Conservation (phyloP, 2,888 invertebrate genomes). For the Smittia sp. region DNA sequence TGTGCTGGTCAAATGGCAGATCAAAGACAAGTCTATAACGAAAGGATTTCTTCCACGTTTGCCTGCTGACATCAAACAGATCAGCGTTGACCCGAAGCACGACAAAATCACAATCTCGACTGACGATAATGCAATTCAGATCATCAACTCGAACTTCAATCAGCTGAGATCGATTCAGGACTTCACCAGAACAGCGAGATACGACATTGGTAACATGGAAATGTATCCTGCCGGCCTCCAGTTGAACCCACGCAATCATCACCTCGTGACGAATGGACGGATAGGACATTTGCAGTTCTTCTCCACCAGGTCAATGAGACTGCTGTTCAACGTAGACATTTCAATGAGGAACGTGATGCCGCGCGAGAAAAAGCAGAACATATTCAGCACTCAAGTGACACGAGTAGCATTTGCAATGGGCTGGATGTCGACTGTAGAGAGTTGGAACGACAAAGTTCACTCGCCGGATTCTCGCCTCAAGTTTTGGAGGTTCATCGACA, state of each 20-base stretch:
- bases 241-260: conserved; percentile 63
- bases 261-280: conserved; percentile 69
- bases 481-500: conserved; percentile 67
- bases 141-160: conserved; percentile 52
- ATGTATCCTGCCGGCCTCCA: conserved; percentile 53
- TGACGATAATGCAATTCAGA: conserved; percentile 62
- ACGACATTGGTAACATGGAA: conserved; percentile 53
- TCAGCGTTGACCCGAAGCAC: conserved; percentile 63
- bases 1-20: conserved; percentile 73
- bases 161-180: conserved; percentile 64
- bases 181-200: conserved; percentile 59
- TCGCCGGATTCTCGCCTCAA: conserved; percentile 66
- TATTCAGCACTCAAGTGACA: conserved; percentile 65
- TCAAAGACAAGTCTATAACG: conserved; percentile 54
- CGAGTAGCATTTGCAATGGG: conserved; percentile 64
- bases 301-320: conserved; percentile 61
- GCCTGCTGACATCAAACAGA: conserved; percentile 63
- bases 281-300: conserved; percentile 75
- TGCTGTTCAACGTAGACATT: conserved; percentile 73
- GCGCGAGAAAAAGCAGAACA: conserved; percentile 58
- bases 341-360: conserved; percentile 68
- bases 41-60: conserved; percentile 68
- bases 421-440: conserved; percentile 74
- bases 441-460: conserved; percentile 59
- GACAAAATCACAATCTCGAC: conserved; percentile 64